Evolutionary conservation across 2,113 vertebrate species (phyloP).

Genomic region (Ciconia stormi): DNA sequence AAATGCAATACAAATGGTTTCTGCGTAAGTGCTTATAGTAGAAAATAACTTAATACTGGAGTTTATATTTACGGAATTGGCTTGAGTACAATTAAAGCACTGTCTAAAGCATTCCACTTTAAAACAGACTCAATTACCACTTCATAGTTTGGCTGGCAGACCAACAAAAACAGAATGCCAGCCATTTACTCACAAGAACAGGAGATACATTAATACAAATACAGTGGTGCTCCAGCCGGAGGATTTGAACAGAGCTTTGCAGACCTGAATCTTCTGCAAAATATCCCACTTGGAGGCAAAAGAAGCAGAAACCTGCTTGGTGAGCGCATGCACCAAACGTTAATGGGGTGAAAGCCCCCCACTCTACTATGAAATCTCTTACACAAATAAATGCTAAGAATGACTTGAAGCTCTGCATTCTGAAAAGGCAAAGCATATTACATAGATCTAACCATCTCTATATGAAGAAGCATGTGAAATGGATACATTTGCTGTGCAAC

Average conservation of each 20-base stretch:
- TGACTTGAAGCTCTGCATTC: not conserved
- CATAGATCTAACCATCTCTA: not conserved
- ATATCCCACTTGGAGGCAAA: not conserved
- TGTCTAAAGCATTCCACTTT: conserved; percentile 63
- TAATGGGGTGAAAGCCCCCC: not conserved
- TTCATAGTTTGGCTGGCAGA: conserved; percentile 55
- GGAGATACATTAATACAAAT: conserved; percentile 60
- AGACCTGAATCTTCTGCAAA: not conserved
- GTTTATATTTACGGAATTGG: conserved; percentile 30
- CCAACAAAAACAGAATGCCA: conserved; percentile 61
- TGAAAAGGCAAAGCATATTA: not conserved
- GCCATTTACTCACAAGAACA: conserved; percentile 59
- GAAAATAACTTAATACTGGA: conserved; percentile 33
- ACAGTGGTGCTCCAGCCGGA: not conserved
- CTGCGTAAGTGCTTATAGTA: not conserved
- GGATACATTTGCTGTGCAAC: conserved; percentile 3
- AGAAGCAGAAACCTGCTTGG: not conserved
- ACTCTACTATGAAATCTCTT: not conserved
- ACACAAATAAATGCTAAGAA: not conserved
- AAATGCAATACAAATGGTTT: not conserved
- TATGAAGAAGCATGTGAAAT: not conserved
- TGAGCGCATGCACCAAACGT: not conserved
- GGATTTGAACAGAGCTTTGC: conserved; percentile 4
- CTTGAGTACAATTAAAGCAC: conserved; percentile 50
- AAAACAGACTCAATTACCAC: conserved; percentile 57